phyloP scores from a whole-genome alignment of 2,888 invertebrate genomes.

The Amiota communis region DNA sequence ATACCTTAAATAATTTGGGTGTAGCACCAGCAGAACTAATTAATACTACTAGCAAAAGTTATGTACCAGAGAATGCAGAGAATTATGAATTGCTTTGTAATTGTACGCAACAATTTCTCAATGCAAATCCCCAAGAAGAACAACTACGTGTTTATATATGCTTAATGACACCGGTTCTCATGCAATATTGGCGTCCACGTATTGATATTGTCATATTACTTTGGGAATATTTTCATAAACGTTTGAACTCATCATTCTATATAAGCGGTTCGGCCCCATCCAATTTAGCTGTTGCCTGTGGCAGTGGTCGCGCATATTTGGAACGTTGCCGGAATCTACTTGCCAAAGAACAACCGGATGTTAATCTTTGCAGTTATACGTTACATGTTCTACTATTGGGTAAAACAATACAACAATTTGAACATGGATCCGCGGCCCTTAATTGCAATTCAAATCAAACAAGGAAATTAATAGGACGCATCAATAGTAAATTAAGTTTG shows the following conservation, averaged over 20 bases:
- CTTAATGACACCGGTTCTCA: constrained; percentile 71
- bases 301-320: constrained; percentile 67
- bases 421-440: constrained; percentile 34
- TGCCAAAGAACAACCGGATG: constrained; percentile 51
- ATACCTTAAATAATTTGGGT: constrained; percentile 71
- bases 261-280: constrained; percentile 74
- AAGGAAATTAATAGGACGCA: constrained; percentile 75
- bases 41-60: constrained; percentile 43
- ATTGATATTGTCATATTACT: constrained; percentile 73
- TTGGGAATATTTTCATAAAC: constrained; percentile 78
- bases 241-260: constrained; percentile 76
- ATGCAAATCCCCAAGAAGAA: constrained; percentile 73
- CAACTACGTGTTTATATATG: constrained; percentile 74
- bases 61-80: constrained; percentile 50
- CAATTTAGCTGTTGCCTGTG: constrained; percentile 70
- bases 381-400: constrained; percentile 74
- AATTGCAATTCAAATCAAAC: constrained; percentile 56
- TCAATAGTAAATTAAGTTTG: constrained; percentile 77
- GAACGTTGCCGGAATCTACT: constrained; percentile 72
- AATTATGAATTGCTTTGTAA: constrained; percentile 74
- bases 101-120: constrained; percentile 73
- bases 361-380: constrained; percentile 74
- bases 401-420: constrained; percentile 62
- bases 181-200: constrained; percentile 74
- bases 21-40: neutral